A percentile compares a stretch with the other conserved stretches of the same genome.
phyloP scores from a whole-genome alignment of 2,888 invertebrate species.

The Perdita meconis region DNA sequence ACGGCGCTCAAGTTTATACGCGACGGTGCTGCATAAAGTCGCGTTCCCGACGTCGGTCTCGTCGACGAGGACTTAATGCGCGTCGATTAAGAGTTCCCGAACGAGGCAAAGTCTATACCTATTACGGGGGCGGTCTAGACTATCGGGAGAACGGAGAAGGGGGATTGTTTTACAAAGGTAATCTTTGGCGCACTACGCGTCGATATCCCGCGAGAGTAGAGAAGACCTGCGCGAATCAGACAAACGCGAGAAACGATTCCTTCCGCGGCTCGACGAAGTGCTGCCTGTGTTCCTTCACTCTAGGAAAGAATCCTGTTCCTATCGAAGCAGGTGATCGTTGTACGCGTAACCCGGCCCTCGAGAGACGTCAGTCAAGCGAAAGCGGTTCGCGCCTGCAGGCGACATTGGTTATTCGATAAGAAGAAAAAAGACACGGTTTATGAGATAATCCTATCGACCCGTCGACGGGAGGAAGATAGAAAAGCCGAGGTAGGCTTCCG shows the following conservation, averaged over 20 bases:
- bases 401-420: slow-evolving; percentile 76
- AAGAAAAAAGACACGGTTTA: slow-evolving; percentile 69
- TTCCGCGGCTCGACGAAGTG: not conserved
- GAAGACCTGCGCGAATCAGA: not conserved
- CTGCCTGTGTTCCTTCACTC: not conserved
- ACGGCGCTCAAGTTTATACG: slow-evolving; percentile 48
- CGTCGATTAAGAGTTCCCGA: slow-evolving; percentile 47
- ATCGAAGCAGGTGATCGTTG: slow-evolving; percentile 9
- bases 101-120: slow-evolving; percentile 31
- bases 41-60: slow-evolving; percentile 22
- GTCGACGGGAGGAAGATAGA: slow-evolving; percentile 24
- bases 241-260: not conserved
- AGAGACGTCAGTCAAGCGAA: slow-evolving; percentile 68
- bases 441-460: slow-evolving; percentile 71
- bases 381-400: slow-evolving; percentile 58
- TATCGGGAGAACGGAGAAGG: not conserved
- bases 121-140: slow-evolving; percentile 9
- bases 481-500: slow-evolving; percentile 6
- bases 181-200: not conserved
- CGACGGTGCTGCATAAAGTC: slow-evolving; percentile 34
- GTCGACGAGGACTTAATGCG: slow-evolving; percentile 38
- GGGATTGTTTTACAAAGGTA: slow-evolving; percentile 2
- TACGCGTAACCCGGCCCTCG: slow-evolving; percentile 42
- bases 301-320: not conserved
- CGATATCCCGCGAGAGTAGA: slow-evolving; percentile 1